A percentile compares a stretch with the other conserved stretches of the same genome.
These are phyloP conservation scores for Aethina tumida DNA, from an alignment of 1,140 invertebrate genomes.

Conservation along the genomic window DNA sequence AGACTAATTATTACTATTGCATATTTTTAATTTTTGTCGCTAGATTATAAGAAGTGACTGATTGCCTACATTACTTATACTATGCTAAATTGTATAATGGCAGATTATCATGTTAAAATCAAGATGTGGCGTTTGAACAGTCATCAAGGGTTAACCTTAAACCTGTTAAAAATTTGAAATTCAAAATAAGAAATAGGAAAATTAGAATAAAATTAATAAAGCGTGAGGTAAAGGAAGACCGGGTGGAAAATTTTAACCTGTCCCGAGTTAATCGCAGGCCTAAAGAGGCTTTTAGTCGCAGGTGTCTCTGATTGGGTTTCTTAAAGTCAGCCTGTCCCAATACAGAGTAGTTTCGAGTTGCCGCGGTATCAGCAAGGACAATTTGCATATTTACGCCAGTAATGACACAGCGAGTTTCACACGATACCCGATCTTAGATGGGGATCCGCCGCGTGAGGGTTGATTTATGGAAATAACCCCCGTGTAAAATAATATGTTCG, in stretches of 20 bases:
- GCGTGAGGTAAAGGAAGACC: constrained; percentile 9
- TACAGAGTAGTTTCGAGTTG: constrained; percentile 13
- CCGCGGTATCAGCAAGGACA: constrained; percentile 9
- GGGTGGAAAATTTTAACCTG: constrained; percentile 14
- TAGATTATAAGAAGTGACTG: no score
- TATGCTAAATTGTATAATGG: no score
- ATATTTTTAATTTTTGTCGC: no score
- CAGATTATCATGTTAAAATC: no score
- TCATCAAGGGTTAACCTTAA: no score
- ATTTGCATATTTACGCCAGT: constrained; percentile 16
- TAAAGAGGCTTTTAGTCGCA: constrained; percentile 14
- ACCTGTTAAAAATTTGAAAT: constrained; percentile 11
- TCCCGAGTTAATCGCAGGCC: constrained; percentile 12
- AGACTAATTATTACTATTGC: no score
- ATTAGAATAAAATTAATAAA: constrained; percentile 22
- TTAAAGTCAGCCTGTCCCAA: constrained; percentile 13
- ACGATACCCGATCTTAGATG: constrained; percentile 19
- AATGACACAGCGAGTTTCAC: constrained; percentile 16
- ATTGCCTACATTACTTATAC: no score
- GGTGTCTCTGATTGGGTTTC: constrained; percentile 18
- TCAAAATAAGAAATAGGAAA: constrained; percentile 7
- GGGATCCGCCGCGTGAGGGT: constrained; percentile 13
- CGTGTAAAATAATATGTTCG: constrained; percentile 16
- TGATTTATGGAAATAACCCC: constrained; percentile 20
- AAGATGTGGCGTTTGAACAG: no score